These are phyloP conservation scores for Ferrisia virgata DNA, from an alignment of 2,888 invertebrate species.

Conservation along the genomic window DNA sequence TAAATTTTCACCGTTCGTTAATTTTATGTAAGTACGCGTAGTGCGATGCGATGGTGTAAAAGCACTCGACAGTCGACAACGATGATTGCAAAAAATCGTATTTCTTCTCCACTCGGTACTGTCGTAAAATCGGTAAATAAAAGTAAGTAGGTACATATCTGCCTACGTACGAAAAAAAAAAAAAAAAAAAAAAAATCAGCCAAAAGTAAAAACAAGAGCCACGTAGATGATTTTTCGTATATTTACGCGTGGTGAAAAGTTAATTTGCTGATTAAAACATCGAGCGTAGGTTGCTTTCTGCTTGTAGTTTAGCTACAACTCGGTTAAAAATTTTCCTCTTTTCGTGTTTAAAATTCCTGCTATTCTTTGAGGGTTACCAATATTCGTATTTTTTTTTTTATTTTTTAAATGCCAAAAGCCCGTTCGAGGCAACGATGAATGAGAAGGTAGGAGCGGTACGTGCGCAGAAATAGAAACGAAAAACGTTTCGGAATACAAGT, in stretches of 20 bases:
- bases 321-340: background rate
- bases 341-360: background rate
- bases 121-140: background rate
- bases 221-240: background rate
- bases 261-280: background rate
- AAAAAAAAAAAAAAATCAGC: no score
- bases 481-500: background rate
- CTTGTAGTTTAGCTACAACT: background rate
- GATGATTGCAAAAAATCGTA: background rate
- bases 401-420: no score
- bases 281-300: background rate
- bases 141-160: no score
- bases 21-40: background rate
- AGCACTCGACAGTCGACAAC: no score
- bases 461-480: background rate
- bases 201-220: no score
- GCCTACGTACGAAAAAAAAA: no score
- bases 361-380: background rate
- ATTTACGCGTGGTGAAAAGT: background rate
- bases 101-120: background rate
- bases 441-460: background rate
- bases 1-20: constrained; percentile 6
- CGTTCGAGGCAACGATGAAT: background rate
- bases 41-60: no score
- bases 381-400: background rate